Base-by-base conservation (phyloP, 2,797 vertebrate species). In the Gouania willdenowi region DNA sequence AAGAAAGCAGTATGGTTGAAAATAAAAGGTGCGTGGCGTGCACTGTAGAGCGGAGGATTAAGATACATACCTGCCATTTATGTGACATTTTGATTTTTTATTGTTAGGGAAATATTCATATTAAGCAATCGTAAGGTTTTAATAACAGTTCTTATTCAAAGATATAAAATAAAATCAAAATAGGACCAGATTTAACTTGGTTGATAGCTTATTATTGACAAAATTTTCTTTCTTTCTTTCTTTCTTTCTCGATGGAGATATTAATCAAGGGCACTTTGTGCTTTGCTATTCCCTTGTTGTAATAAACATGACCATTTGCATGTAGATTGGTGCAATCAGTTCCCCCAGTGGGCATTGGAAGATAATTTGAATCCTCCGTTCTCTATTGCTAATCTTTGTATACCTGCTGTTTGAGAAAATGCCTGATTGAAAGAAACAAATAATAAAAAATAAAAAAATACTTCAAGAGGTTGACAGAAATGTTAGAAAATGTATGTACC, bases 261-360 rank as follows among this genome's bases (percentile, higher is more conserved):
- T 68, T 76, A 74, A 75, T 81, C 71, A 79, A 59, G 59, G 42
- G 30, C 70, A 68, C 53, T 62, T 73, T 75, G 55, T 65, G 56
- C 54, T 66, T 68, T 75, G 41, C 73, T 60, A 63, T 84, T 79
- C 48, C 57, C 41, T 43, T 27, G 38, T 61, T 77, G 62, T 60
- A 71, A 76, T 69, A 75, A 58, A 75, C 63, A 69, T 71, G 52
- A 58, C 60, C 51, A 85, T 87, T 84, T 85, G 65, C 73, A 87
- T 84, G 75, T 66, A 84, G 70, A 85, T 79, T 73, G 78, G 51
- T 63, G 58, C 63, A 79, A 73, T 80, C 79, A 82, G 57, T 57
- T 55, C 65, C 57, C 64, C 68, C 66, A 50, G 49, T 61, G 69
- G 55, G 39, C 18, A 73, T 63, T 41, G 36, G 55, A 63, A 12